Evolutionary conservation across 2,113 vertebrate genomes (phyloP), one percentile per base, ranked within the genome.

Genomic region (Chaetorhynchus papuensis): DNA sequence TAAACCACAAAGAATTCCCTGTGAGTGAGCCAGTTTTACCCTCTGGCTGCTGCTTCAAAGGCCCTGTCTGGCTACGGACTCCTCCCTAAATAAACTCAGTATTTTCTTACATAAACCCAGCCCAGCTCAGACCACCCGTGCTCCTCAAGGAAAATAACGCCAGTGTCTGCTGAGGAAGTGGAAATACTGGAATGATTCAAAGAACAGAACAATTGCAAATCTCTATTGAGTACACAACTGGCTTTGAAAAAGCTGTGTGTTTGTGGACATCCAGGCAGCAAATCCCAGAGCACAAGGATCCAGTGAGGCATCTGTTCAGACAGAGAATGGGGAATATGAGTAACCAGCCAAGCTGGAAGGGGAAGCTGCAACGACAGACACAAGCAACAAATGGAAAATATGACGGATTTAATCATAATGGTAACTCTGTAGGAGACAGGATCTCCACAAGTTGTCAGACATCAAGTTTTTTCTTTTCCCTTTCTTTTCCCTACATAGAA

Each of bases 101-200:
- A 86, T 88, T 97, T 92, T 77, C 90, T 94, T 90, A 88, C 37
- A 87, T 28, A 68, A 95, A 94, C 74, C 76, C 86, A 89, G 71
- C n/a, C 61, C 82, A 68, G 28, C 44, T 88, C 53, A 57, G 85
- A 72, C 90, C 85, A 90, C 76, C 86, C 11, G 0, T 54, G 71
- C 11, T 95, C 42, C 66, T 70, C 35, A 74, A 86, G 63, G 63
- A 93, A 96, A 95, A 76, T 65, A 60, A 90, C 26, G 28, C 37
- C 37, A 17, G 26, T 77, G 91, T 86, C 88, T 94, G 71, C 90
- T 81, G 80, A 86, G 83, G 42, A 70, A 94, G 90, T 63, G n/a
- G 89, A 92, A 95, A 90, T 78, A 95, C 88, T 89, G 83, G 96
- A 95, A 83, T 50, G 22, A 72, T 42, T 80, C 63, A 65, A 92